Conservation (phyloP, 1,140 invertebrate species). For the Trichoplusia ni region DNA sequence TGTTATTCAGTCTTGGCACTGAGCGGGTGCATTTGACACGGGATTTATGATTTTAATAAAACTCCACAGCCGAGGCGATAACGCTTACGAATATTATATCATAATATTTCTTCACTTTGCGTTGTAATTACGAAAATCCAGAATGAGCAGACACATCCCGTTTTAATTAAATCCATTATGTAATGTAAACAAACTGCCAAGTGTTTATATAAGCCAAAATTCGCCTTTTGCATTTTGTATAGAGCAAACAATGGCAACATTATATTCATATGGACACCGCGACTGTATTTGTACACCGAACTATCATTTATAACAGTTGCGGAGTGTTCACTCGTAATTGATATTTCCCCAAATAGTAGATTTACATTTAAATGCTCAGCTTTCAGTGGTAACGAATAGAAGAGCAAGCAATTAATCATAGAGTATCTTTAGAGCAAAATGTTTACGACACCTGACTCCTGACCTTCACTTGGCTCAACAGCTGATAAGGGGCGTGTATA, state of each 20-base stretch:
- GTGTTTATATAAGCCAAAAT: slow-evolving; percentile 38
- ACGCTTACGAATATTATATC: slow-evolving; percentile 58
- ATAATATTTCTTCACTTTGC: slow-evolving; percentile 49
- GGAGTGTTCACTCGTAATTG: no score
- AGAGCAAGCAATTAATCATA: no score
- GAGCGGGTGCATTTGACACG: slow-evolving; percentile 71
- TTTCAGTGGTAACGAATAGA: no score
- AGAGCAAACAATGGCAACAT: neutral
- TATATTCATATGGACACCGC: neutral
- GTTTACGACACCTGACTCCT: no score
- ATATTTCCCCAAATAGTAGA: no score
- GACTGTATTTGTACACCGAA: neutral
- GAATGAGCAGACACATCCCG: slow-evolving; percentile 42
- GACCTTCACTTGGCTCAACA: neutral
- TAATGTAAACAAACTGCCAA: slow-evolving; percentile 41
- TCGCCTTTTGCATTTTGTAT: slow-evolving; percentile 28
- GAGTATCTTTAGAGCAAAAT: no score
- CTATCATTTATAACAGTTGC: no score
- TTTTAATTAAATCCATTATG: slow-evolving; percentile 57
- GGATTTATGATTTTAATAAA: slow-evolving; percentile 80
- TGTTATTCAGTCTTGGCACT: slow-evolving; percentile 56
- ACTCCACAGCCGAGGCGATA: slow-evolving; percentile 58
- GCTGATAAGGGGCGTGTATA: slow-evolving; percentile 2
- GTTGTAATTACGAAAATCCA: slow-evolving; percentile 47
- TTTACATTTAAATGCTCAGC: no score